Evolutionary conservation across 2,113 vertebrate species (phyloP), one percentile per base, ranked within the genome.

Genomic region (Austrofundulus limnaeus): DNA sequence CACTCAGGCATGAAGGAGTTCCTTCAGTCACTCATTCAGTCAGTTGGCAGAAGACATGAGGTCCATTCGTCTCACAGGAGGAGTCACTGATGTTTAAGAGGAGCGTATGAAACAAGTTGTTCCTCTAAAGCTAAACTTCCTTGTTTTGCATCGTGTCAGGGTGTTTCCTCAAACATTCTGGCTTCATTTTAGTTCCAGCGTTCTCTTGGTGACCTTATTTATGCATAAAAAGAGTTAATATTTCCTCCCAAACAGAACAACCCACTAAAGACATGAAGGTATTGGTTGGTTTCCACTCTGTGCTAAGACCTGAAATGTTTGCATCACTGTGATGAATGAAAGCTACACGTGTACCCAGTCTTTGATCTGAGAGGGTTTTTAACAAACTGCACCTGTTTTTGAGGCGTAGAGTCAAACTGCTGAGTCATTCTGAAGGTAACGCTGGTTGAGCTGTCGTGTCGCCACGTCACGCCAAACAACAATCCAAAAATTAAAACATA

Each of bases 1-100:
- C 81, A 75, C 86, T 87, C 86, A 85, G 85, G 86, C 88, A 78
- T 84, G 79, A 72, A 75, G 57, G 66, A 75, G 66, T 82, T 70
- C 81, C 72, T 69, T 78, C 82, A 68, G 69, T 31, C 52, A 7
- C 60, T 69, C 67, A 60, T 61, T 45, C 61, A 75, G 47, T 73
- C 63, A 56, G 38, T 43, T 39, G 77, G 55, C 45, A 41, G 38
- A 69, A 64, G 34, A 12, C 28, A 53, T 3, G n/a, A 28, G 64
- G 17, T 16, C 42, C 43, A 16, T 51, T 5, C 16, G n/a, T 17
- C 50, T 17, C 8, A 34, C 53, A 21, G 61, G 53, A 24, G 28
- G 45, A 24, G 53, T 73, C 58, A 70, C 53, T 34, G 55, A 48
- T 51, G 65, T 50, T 68, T 50, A 25, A 72, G 28, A 51, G n/a